Conservation (phyloP, 2,113 vertebrate genomes). For the Pristiophorus japonicus region DNA sequence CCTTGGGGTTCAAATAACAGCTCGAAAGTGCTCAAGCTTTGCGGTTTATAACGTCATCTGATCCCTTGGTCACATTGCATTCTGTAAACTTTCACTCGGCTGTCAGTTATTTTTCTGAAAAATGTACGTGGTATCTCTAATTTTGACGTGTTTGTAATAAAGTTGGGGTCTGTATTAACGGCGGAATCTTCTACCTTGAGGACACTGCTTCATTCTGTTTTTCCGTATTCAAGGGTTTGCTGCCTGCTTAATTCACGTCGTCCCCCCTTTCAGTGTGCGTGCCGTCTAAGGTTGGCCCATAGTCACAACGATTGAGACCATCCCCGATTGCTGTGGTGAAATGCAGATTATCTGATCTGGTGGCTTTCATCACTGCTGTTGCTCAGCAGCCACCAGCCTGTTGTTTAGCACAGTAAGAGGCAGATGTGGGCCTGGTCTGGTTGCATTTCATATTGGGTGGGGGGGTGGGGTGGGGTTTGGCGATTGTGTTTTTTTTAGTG, state of each 20-base stretch:
- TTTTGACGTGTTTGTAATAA: too few species aligned
- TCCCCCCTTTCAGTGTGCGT: not conserved
- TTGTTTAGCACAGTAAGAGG: not conserved
- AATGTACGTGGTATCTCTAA: not conserved
- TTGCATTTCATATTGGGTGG: not conserved
- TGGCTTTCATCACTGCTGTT: not conserved
- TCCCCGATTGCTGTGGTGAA: not conserved
- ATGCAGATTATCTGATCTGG: not conserved
- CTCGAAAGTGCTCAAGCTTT: not conserved
- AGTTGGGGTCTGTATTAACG: too few species aligned
- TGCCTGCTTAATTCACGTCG: not conserved
- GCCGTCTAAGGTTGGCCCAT: not conserved
- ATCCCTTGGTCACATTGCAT: not conserved
- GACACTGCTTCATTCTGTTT: not conserved
- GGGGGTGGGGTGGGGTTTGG: too few species aligned
- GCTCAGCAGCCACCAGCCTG: not conserved
- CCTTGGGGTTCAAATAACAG: not conserved
- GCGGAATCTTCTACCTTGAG: too few species aligned
- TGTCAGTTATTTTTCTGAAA: not conserved
- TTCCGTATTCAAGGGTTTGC: too few species aligned
- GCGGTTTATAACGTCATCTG: not conserved
- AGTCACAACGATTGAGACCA: not conserved
- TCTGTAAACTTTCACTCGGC: not conserved
- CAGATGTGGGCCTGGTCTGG: not conserved
- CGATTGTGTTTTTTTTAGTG: not conserved